Percentiles rank a stretch among this genome's conserved stretches.
Evolutionary conservation across 2,888 invertebrate genomes (phyloP).

Genomic region (Arctia plantaginis): DNA sequence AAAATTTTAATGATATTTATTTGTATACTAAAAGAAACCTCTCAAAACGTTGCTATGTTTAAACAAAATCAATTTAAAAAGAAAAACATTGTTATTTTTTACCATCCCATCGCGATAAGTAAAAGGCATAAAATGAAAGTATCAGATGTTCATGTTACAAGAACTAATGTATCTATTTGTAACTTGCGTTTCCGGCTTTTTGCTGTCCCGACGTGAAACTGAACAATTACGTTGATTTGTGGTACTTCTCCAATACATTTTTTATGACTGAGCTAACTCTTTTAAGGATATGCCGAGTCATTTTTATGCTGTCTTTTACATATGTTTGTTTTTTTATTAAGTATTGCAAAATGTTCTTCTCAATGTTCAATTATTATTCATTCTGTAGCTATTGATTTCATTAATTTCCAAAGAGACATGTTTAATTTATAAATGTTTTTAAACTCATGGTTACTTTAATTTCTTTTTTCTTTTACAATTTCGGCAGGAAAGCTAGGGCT

Average conservation of each 20-base stretch:
- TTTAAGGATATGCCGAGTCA: conserved; percentile 8
- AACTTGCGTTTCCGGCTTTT: conserved; percentile 77
- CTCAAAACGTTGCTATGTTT: not conserved
- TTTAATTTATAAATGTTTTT: not conserved
- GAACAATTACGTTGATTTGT: conserved; percentile 58
- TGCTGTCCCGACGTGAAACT: conserved; percentile 52
- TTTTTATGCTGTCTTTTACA: not conserved
- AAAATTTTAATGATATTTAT: too few species aligned
- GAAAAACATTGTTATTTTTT: conserved; percentile 25
- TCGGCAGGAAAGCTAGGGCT: not conserved
- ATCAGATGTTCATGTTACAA: conserved; percentile 76
- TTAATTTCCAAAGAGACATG: not conserved
- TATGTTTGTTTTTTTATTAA: conserved; percentile 2
- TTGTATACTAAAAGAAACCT: too few species aligned
- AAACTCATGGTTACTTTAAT: not conserved
- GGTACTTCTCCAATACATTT: conserved; percentile 22
- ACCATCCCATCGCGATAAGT: conserved; percentile 49
- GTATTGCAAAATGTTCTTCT: not conserved
- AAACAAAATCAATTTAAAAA: conserved; percentile 10
- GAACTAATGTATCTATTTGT: conserved; percentile 83
- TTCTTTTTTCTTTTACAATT: not conserved
- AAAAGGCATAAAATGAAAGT: conserved; percentile 60
- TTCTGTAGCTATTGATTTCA: not conserved
- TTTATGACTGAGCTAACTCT: conserved; percentile 22
- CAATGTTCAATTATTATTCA: not conserved